Conservation (phyloP, 2,113 vertebrate genomes). For the Cervus canadensis region DNA sequence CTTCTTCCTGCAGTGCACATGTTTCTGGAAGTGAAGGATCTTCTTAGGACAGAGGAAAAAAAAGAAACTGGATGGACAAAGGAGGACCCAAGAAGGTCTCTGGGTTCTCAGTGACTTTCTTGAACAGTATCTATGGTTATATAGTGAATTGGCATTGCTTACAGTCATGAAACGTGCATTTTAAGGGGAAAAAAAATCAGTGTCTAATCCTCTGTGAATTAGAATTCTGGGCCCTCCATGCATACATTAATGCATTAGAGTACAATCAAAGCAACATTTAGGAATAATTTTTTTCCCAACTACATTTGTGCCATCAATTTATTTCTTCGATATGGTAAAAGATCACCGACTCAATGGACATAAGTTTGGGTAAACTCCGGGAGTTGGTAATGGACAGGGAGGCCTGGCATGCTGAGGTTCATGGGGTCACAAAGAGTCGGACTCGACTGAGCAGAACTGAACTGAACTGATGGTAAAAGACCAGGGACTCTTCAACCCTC, state of each 20-base stretch:
- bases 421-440: accelerated
- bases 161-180: not conserved
- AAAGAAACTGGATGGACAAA: not conserved
- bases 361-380: not conserved
- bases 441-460: not conserved
- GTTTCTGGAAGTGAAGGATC: not conserved
- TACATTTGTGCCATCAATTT: not conserved
- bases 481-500: not conserved
- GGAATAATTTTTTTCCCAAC: not conserved
- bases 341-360: not conserved
- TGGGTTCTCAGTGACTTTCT: not conserved
- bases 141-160: not conserved
- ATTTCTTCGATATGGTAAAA: not conserved
- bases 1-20: not conserved
- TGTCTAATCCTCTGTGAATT: not conserved
- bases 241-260: not conserved
- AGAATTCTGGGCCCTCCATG: not conserved
- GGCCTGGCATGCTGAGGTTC: not conserved
- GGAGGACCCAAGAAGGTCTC: not conserved
- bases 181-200: not conserved
- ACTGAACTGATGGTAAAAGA: not conserved
- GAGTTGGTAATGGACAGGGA: not conserved
- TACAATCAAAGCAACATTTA: not conserved
- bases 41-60: not conserved
- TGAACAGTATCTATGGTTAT: not conserved